Evolutionary conservation across 2,113 vertebrate species (phyloP), one percentile per base, ranked within the genome.

Genomic region (Vidua chalybeata): DNA sequence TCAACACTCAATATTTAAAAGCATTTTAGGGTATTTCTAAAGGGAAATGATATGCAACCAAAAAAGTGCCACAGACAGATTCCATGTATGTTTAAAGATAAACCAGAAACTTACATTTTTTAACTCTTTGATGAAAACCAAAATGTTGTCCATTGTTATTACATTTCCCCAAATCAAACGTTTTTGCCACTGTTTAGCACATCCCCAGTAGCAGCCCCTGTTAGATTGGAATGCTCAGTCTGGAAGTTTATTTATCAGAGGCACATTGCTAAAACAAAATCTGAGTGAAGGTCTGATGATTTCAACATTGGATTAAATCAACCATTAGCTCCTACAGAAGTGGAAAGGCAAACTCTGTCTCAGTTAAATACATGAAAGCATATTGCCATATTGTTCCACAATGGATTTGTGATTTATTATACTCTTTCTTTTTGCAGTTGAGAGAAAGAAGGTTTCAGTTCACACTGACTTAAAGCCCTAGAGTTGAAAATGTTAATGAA

Each of bases 241-340:
- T 90, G 76, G 31, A 80, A 94, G 43, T 55, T 91, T 92, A 73
- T 92, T 94, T 94, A 73, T 69, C 31, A 85, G 75, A 88, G 31
- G 30, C 37, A 62, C 13, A 30, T 30, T 54, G 59, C 71, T 88
- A 77, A 83, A 94, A 66, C 24, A 87, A 87, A 91, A 80, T 46
- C 91, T 55, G 48, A 69, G 37, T 48, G 87, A 89, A 94, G 68
- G 58, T 75, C 64, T 85, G 81, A 62, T 7, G 13, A 41, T 69
- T 95, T 79, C 51, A 66, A 23, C 75, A 83, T 66, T 88, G 71
- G 82, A 94, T 89, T 87, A 91, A 94, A 89, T 85, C 87, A 93
- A 73, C 49, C 84, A 76, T 90, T 85, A 91, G n/a, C 55, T 85
- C 51, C 63, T 76, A 45, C 75, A 95, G 71, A 93, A 93, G 78